phyloP scores from a whole-genome alignment of 2,113 vertebrate species.

The Peucedramus taeniatus region DNA sequence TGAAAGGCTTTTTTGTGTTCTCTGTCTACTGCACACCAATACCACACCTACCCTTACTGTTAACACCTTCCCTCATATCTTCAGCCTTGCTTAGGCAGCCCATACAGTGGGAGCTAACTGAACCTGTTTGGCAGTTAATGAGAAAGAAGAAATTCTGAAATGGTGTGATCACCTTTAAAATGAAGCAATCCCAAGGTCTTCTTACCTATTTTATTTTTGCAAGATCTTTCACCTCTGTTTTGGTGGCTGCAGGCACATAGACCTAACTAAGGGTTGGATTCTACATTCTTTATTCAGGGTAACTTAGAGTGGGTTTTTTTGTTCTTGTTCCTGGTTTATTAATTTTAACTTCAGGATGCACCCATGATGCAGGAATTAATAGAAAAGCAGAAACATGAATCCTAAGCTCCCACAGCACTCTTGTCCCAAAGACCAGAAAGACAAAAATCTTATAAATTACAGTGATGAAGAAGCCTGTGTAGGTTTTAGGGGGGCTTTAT shows the following conservation, averaged over 20 bases:
- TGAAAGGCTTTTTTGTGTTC: background rate
- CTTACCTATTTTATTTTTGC: background rate
- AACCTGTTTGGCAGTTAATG: background rate
- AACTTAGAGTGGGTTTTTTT: accelerated
- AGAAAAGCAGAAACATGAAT: background rate
- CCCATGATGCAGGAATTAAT: background rate
- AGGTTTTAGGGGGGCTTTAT: background rate
- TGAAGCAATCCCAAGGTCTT: background rate
- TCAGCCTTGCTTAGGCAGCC: background rate
- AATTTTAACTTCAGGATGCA: background rate
- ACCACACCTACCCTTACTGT: background rate
- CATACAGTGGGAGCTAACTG: background rate
- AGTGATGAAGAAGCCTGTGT: background rate
- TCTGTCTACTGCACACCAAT: background rate
- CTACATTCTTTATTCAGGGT: background rate
- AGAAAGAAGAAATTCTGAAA: background rate
- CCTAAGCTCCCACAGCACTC: background rate
- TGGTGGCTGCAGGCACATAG: background rate
- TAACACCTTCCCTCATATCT: background rate
- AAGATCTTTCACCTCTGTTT: background rate
- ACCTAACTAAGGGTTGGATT: background rate
- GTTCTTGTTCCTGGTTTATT: background rate
- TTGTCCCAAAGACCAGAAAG: background rate
- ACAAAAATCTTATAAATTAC: background rate
- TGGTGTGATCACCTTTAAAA: background rate